Base-by-base conservation (phyloP, 2,797 vertebrate species). In the Champsocephalus esox region DNA sequence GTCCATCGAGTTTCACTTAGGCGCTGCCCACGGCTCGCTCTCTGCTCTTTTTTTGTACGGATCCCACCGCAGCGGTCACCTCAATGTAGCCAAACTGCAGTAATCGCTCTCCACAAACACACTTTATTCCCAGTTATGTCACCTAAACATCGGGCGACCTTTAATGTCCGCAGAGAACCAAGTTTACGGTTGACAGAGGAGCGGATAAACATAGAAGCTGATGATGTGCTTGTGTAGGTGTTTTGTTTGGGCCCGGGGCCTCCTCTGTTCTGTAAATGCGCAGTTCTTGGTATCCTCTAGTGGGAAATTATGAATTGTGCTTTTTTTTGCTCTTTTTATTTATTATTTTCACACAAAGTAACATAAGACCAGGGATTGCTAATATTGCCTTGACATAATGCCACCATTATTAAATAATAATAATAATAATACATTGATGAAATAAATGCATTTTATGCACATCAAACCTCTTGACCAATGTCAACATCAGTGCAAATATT, bases 91-190 rank as follows among this genome's bases (percentile, higher is more conserved):
- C 87, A 87, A 86, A 69, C 63, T 56, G 32, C 78, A 71, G 54
- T 87, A 83, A 88, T 89, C 69, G 57, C 68, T 71, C 73, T 67
- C 59, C 63, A 65, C 87, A 86, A 90, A 87, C 87, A 90, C 80
- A 88, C 79, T 86, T 83, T 77, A 82, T 67, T 43, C 60, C 69
- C 21, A 17, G 64, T 85, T 82, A 65, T 90, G 89, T 93, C 90
- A 87, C 89, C 82, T 86, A 92, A 92, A 91, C 92, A 93, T 83
- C 66, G 43, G 68, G 16, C 48, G 81, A 77, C 87, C 88, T 75
- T 89, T 82, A 86, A 79, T 79, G 85, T 89, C 86, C 50, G 4
- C 63, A 38, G 38, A 79, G 79, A 68, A 62, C 51, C 55, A 3
- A 48, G 82, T 90, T 87, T 88, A 87, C 12, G 82, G 73, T 75